A percentile compares a stretch with the other conserved stretches of the same genome.
Conservation (phyloP, 2,888 invertebrate genomes). For the Geotrupes spiniger region DNA sequence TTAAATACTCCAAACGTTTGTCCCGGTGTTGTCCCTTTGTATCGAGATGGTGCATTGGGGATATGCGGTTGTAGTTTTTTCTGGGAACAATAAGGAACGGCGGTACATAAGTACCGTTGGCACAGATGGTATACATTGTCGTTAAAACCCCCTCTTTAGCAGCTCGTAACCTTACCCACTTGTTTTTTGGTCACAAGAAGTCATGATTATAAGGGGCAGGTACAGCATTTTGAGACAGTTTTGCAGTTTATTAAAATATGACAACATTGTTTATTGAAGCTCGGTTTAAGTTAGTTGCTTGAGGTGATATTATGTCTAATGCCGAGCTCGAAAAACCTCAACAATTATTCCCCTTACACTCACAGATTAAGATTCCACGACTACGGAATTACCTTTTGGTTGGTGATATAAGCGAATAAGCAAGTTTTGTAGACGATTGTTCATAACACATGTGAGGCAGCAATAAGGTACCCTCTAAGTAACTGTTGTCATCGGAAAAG, state of each 20-base stretch:
- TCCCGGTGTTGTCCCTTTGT: conserved; percentile 32
- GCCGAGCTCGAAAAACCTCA: conserved; percentile 10
- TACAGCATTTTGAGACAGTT: conserved; percentile 24
- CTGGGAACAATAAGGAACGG: conserved; percentile 39
- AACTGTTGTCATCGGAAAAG: conserved; percentile 8
- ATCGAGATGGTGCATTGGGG: conserved; percentile 36
- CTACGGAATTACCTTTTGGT: conserved; percentile 22
- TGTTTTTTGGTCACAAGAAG: conserved; percentile 15
- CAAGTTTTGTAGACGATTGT: too few relatives aligned
- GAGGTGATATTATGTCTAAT: conserved; percentile 24
- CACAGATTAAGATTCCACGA: conserved; percentile 18
- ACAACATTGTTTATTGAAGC: conserved; percentile 26
- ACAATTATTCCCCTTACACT: conserved; percentile 20
- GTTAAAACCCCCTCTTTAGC: conserved; percentile 22
- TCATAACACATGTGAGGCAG: too few relatives aligned
- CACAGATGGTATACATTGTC: conserved; percentile 28
- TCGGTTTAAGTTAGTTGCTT: conserved; percentile 31
- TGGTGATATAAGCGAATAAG: conserved; percentile 20
- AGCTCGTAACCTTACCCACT: conserved; percentile 17
- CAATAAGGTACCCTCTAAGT: conserved; percentile 1
- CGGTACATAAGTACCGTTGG: conserved; percentile 35
- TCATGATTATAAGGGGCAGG: conserved; percentile 12
- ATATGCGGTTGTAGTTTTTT: conserved; percentile 33
- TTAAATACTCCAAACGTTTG: conserved; percentile 18
- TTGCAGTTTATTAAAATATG: conserved; percentile 21